A percentile compares a stretch with the other conserved stretches of the same genome.
phyloP scores from a whole-genome alignment of 1,140 invertebrate species.

The Drosophila kurseongensis region DNA sequence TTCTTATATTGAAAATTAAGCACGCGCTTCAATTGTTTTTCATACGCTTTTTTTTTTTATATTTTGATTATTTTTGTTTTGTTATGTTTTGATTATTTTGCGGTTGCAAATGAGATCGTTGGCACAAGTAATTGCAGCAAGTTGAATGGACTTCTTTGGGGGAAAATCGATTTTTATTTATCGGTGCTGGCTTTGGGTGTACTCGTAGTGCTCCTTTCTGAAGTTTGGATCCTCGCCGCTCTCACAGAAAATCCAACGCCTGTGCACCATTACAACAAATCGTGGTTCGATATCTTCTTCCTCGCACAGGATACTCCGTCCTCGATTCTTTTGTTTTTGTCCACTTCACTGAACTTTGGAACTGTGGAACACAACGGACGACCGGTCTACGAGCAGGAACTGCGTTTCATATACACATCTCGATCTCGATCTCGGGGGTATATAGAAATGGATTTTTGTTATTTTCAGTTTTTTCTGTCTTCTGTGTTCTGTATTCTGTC shows the following conservation, averaged over 20 bases:
- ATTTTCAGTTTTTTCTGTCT: slow-evolving; percentile 24
- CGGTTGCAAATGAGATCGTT: slow-evolving; percentile 41
- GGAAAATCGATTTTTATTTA: slow-evolving; percentile 7
- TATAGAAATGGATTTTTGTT: slow-evolving; percentile 42
- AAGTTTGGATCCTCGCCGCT: slow-evolving; percentile 53
- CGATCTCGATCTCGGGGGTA: slow-evolving; percentile 13
- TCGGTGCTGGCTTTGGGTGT: slow-evolving; percentile 71
- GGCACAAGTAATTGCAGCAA: slow-evolving; percentile 47
- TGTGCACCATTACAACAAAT: slow-evolving; percentile 66
- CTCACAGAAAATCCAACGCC: slow-evolving; percentile 44
- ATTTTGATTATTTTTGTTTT: slow-evolving; percentile 15
- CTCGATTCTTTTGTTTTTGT: background rate
- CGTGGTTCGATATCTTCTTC: slow-evolving; percentile 10
- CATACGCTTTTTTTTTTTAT: slow-evolving; percentile 6
- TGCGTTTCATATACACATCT: slow-evolving; percentile 47
- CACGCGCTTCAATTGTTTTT: slow-evolving; percentile 47
- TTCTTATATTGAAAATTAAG: slow-evolving; percentile 23
- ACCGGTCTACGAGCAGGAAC: slow-evolving; percentile 51
- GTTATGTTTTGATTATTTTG: slow-evolving; percentile 31
- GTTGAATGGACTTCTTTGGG: slow-evolving; percentile 63
- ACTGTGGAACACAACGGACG: slow-evolving; percentile 28
- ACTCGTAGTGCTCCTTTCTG: slow-evolving; percentile 62
- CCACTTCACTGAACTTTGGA: slow-evolving; percentile 33
- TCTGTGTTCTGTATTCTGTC: slow-evolving; percentile 20
- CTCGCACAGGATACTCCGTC: slow-evolving; percentile 6